Evolutionary conservation across 2,888 invertebrate genomes (phyloP), one percentile per base, ranked within the genome.

Genomic region (Arge pagana): DNA sequence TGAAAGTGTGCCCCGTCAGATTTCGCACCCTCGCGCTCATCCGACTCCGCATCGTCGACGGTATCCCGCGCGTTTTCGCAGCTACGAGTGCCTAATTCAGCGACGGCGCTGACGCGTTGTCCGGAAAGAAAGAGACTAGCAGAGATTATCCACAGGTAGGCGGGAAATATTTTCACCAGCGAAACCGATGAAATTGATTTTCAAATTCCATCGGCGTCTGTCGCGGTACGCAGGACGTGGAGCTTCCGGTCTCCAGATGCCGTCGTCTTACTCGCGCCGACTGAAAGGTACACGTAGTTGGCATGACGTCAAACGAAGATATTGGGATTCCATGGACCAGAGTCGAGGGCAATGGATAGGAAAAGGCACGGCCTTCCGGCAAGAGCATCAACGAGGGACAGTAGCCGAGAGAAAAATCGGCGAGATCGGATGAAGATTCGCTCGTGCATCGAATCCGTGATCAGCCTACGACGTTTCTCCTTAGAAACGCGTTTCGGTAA

Each of bases 301-400:
- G 74, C 74, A 74, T 74, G 68, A 67, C 71, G 71, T 74, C 74
- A 74, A 74, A 73, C 66, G 67, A 66, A 58, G 71, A 72, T 72
- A 74, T 74, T 74, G 68, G 74, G 70, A 74, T 74, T 74, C 74
- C 62, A 62, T 13, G 56, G 57, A 56, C 64, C 61, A 64, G 57
- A 55, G 59, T 56, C 18, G 42, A 15, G 42, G 45, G 45, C 45
- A 33, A 23, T 15, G 23, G 45, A 10, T 15, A 35, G 33, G 15
- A 33, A 33, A 33, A 11, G 33, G 11, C 11, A 8, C 15, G 33
- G 33, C 7, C 33, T 7, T 26, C 26, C 8, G n/a, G 26, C n/a
- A 26, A 26, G 26, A n/a, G n/a, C 7, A n/a, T 10, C 7, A 26
- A 26, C 8, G 59, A 62, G 62, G 60, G 41, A 57, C 61, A 61